A percentile compares a stretch with the other conserved stretches of the same genome.
Conservation (phyloP, 2,113 vertebrate genomes). For the Tetrax tetrax region DNA sequence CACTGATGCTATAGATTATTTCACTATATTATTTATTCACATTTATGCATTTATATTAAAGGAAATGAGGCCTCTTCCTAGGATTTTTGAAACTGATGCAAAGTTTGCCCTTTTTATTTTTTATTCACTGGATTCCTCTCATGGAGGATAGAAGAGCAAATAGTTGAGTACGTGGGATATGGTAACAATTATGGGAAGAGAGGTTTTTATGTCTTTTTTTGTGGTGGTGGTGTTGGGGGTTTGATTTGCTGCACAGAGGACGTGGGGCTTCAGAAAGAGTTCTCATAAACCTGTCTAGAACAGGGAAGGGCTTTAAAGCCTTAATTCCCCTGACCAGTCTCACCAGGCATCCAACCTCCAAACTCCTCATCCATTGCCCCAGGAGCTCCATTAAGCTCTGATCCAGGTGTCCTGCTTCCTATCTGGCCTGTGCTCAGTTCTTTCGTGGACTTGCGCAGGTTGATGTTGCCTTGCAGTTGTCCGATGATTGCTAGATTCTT, state of each 20-base stretch:
- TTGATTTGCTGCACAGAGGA: neutral
- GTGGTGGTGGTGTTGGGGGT: no score
- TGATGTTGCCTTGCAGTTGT: neutral
- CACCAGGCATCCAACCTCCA: neutral
- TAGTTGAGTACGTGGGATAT: neutral
- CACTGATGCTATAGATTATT: neutral
- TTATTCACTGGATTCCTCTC: neutral
- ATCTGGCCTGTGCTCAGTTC: neutral
- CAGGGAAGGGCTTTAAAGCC: neutral
- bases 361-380: neutral
- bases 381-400: neutral
- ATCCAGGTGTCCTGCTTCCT: neutral
- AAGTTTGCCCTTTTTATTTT: neutral
- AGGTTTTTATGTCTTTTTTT: neutral
- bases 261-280: neutral
- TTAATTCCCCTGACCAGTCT: neutral
- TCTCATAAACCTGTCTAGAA: neutral
- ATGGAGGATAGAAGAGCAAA: neutral
- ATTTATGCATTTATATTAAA: neutral
- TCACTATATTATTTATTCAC: neutral
- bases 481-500: neutral
- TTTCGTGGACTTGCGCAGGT: neutral
- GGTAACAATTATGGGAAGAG: neutral
- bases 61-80: neutral
- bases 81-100: neutral